A percentile compares a stretch with the other conserved stretches of the same genome.
Evolutionary conservation across 2,113 vertebrate genomes (phyloP).

Genomic region (Suncus etruscus): DNA sequence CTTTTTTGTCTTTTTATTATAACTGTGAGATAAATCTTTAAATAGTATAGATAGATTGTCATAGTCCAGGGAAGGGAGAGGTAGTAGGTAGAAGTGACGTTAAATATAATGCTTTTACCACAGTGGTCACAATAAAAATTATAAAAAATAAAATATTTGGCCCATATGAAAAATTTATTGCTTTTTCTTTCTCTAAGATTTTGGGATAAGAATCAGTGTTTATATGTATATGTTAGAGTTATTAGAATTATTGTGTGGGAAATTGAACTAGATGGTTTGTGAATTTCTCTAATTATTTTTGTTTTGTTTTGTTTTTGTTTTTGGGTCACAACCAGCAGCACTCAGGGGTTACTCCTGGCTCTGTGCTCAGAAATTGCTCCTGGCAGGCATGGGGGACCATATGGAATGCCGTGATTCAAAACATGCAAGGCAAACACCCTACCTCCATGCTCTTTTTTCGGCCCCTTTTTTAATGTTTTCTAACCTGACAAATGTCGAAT

Average conservation of each 20-base stretch:
- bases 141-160: too few relatives aligned
- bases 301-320: too few relatives aligned
- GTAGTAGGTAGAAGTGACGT: neutral
- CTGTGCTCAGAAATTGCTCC: too few relatives aligned
- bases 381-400: too few relatives aligned
- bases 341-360: too few relatives aligned
- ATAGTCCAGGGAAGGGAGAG: neutral
- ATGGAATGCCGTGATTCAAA: too few relatives aligned
- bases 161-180: neutral
- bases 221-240: neutral
- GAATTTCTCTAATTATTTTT: conserved; percentile 12
- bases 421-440: too few relatives aligned
- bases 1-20: neutral
- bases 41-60: neutral
- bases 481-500: neutral
- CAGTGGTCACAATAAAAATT: too few relatives aligned
- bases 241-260: neutral
- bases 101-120: neutral
- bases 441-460: too few relatives aligned
- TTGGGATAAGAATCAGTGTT: neutral
- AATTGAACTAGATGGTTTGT: neutral
- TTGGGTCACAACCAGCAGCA: too few relatives aligned
- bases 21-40: neutral
- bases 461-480: conserved; percentile 6
- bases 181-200: neutral